Percentiles rank a stretch among this genome's conserved stretches.
Conservation (phyloP, 1,140 invertebrate species). For the Hylyphantes graminicola region DNA sequence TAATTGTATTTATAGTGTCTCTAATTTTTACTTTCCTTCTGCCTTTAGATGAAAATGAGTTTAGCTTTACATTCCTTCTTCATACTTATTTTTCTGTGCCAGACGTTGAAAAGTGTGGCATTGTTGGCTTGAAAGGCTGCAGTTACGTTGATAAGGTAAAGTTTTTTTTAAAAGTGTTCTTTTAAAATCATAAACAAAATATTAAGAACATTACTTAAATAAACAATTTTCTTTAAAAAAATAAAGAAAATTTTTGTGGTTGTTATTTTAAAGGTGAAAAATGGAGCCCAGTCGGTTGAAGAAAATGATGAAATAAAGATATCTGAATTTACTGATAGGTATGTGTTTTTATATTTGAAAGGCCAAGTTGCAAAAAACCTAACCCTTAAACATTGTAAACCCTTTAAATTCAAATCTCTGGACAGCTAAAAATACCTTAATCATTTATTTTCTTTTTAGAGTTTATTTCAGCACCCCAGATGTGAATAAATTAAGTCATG, state of each 20-base stretch:
- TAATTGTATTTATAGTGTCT: no score
- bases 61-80: slow-evolving; percentile 91
- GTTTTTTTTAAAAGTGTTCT: background rate
- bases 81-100: slow-evolving; percentile 97
- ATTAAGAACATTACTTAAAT: no score
- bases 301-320: slow-evolving; percentile 88
- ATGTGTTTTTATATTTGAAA: slow-evolving; percentile 2
- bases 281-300: slow-evolving; percentile 72
- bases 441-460: slow-evolving; percentile 67
- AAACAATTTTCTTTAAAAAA: no score
- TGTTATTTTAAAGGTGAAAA: background rate
- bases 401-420: background rate
- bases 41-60: slow-evolving; percentile 79
- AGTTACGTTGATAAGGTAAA: slow-evolving; percentile 92
- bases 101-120: slow-evolving; percentile 88
- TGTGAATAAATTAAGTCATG: slow-evolving; percentile 92
- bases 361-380: no score
- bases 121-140: slow-evolving; percentile 89
- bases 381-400: no score
- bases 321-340: slow-evolving; percentile 86
- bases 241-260: background rate
- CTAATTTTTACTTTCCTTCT: background rate
- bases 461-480: slow-evolving; percentile 93
- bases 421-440: background rate
- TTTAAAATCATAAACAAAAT: no score